These are phyloP conservation scores for Oopsacas minuta DNA, from an alignment of 37 sponge, comb jelly and placozoan species.

Conservation along the genomic window DNA sequence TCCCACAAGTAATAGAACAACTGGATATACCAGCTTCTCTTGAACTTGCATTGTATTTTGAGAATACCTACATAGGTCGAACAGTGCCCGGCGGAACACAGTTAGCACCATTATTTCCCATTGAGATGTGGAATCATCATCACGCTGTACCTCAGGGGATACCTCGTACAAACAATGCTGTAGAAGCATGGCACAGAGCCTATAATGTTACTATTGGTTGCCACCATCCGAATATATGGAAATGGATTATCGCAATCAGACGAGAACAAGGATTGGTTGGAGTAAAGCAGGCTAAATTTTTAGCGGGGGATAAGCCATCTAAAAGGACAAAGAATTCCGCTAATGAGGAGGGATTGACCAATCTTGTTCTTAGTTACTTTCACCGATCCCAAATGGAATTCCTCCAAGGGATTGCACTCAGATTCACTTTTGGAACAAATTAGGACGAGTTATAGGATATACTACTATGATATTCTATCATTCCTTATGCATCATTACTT, in stretches of 20 bases:
- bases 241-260: not conserved
- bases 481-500: not conserved
- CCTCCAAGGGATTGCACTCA: not conserved
- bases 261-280: slow-evolving; percentile 15
- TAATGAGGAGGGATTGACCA: no score
- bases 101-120: slow-evolving; percentile 12
- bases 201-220: slow-evolving; percentile 6
- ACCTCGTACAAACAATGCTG: slow-evolving; percentile 14
- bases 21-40: not conserved
- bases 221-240: slow-evolving; percentile 14
- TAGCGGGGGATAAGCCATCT: slow-evolving; percentile 7
- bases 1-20: slow-evolving; percentile 9
- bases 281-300: slow-evolving; percentile 7
- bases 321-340: not conserved
- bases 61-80: not conserved
- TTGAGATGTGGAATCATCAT: slow-evolving; percentile 8
- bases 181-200: slow-evolving; percentile 17
- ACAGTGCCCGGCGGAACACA: not conserved
- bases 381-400: slow-evolving; percentile 9
- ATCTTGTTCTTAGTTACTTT: not conserved
- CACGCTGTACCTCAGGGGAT: slow-evolving; percentile 6
- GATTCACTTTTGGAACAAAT: not conserved
- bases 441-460: not conserved
- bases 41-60: slow-evolving; percentile 5
- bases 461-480: not conserved